Evolutionary conservation across 2,888 invertebrate species (phyloP).

Genomic region (Tanypteryx hageni): DNA sequence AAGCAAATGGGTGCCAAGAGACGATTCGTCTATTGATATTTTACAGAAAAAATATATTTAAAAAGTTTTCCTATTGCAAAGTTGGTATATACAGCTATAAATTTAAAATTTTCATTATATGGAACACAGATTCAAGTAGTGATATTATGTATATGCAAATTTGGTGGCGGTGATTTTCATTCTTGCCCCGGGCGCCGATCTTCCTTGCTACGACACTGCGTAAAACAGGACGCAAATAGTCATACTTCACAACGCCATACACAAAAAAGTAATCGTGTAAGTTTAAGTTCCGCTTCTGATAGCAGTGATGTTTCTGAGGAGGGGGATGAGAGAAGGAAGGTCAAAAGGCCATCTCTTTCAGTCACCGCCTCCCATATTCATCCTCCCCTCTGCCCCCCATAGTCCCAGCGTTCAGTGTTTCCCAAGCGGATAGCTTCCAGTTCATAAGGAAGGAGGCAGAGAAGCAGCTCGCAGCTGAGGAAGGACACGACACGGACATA

Average conservation of each 20-base stretch:
- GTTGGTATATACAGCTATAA: too few relatives aligned
- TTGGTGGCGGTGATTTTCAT: too few relatives aligned
- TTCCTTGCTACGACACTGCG: too few relatives aligned
- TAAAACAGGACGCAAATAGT: too few relatives aligned
- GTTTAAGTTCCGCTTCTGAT: neutral
- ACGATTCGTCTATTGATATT: too few relatives aligned
- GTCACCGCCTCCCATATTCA: neutral
- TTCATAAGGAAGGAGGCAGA: neutral
- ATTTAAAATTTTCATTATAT: too few relatives aligned
- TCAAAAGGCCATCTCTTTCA: conserved; percentile 3
- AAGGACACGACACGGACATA: neutral
- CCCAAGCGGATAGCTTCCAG: neutral
- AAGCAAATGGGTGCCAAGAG: too few relatives aligned
- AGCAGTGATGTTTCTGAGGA: neutral
- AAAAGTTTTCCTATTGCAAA: too few relatives aligned
- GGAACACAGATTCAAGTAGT: too few relatives aligned
- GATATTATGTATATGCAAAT: too few relatives aligned
- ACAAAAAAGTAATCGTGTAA: neutral
- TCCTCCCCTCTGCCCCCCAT: neutral
- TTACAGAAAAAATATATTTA: too few relatives aligned
- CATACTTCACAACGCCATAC: neutral
- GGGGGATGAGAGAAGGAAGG: neutral
- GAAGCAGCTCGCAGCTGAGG: neutral
- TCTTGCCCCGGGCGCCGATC: too few relatives aligned
- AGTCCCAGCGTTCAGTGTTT: neutral